Conservation (phyloP, 1,140 invertebrate genomes). For the Micrasema minimum region DNA sequence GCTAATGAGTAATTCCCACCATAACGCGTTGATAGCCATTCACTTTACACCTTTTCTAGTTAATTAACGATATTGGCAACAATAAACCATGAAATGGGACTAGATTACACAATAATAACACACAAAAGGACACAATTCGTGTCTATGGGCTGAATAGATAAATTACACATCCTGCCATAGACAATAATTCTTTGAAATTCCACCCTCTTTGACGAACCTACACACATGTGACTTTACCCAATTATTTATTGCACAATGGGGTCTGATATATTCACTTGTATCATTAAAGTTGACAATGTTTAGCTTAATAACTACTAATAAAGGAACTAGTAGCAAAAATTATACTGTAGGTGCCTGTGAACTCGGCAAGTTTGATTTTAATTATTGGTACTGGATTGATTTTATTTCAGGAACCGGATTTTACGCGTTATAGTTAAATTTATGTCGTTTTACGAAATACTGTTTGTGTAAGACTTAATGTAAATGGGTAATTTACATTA, state of each 20-base stretch:
- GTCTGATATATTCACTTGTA: no score
- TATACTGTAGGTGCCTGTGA: no score
- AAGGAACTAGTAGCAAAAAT: no score
- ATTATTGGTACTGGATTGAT: no score
- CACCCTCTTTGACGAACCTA: constrained; percentile 16
- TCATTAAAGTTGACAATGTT: no score
- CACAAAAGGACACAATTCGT: constrained; percentile 31
- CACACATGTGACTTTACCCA: constrained; percentile 32
- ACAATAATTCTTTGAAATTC: constrained; percentile 11
- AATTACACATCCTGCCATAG: constrained; percentile 41
- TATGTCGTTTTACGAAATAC: no score
- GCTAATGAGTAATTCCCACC: constrained; percentile 20
- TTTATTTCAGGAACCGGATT: no score
- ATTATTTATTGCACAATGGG: constrained; percentile 25
- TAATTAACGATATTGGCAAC: constrained; percentile 38
- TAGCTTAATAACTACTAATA: no score
- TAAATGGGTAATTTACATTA: no score
- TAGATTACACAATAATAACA: constrained; percentile 30
- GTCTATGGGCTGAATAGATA: constrained; percentile 29
- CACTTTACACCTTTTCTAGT: constrained; percentile 29
- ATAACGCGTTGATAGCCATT: constrained; percentile 10
- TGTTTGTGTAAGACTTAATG: no score
- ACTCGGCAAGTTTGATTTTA: no score
- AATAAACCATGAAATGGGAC: constrained; percentile 32
- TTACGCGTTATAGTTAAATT: no score